Evolutionary conservation across 2,888 invertebrate genomes (phyloP).

Genomic region (Deilephila porcellus): DNA sequence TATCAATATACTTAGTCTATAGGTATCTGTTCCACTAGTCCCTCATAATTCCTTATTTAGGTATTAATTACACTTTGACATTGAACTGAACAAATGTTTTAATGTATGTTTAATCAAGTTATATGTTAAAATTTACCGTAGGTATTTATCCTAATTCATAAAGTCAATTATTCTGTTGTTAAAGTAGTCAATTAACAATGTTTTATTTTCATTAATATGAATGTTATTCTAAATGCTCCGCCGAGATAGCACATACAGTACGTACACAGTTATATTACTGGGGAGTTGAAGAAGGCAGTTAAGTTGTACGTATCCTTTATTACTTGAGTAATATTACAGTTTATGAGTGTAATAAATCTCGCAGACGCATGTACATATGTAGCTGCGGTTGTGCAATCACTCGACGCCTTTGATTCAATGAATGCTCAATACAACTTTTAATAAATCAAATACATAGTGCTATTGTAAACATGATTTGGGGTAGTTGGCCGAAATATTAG

Average conservation of each 20-base stretch:
- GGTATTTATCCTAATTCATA: no score
- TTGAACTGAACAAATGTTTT: no score
- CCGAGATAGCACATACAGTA: constrained; percentile 7
- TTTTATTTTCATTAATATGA: not conserved
- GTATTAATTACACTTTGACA: no score
- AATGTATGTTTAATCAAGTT: no score
- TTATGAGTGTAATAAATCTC: constrained; percentile 76
- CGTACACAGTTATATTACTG: constrained; percentile 49
- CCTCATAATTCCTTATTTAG: no score
- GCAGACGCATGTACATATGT: constrained; percentile 61
- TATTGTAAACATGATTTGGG: not conserved
- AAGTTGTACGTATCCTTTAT: constrained; percentile 73
- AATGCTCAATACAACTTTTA: constrained; percentile 8
- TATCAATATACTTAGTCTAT: no score
- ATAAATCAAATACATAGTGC: not conserved
- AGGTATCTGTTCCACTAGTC: no score
- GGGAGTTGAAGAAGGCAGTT: constrained; percentile 61
- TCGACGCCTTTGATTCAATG: constrained; percentile 31
- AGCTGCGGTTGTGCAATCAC: constrained; percentile 61
- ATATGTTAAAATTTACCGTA: no score
- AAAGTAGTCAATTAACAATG: not conserved
- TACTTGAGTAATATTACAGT: constrained; percentile 73
- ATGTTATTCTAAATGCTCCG: not conserved
- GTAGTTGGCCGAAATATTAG: not conserved
- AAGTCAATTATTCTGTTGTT: no score